Evolutionary conservation across 2,797 vertebrate species (phyloP).

Genomic region (Chelonia mydas): DNA sequence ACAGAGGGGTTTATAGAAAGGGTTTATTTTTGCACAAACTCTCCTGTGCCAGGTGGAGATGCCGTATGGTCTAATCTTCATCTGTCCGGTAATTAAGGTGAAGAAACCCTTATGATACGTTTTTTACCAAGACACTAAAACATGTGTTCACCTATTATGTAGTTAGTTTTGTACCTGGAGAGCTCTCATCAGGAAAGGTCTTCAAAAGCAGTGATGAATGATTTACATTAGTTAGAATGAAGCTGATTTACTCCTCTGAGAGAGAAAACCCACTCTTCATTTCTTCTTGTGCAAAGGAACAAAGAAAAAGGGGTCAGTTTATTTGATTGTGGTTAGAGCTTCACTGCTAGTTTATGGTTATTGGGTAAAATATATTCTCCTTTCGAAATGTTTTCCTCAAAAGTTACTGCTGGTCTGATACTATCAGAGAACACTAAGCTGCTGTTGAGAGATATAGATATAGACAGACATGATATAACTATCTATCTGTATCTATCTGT

Average conservation of each 20-base stretch:
- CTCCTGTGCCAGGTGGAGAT: neutral
- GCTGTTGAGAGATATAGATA: conserved; percentile 8
- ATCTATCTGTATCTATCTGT: neutral
- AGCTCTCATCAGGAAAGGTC: conserved; percentile 60
- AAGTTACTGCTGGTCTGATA: neutral
- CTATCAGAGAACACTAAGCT: neutral
- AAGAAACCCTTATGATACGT: neutral
- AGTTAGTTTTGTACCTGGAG: conserved; percentile 66
- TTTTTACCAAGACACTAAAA: conserved; percentile 21
- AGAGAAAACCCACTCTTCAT: conserved; percentile 56
- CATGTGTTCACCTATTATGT: conserved; percentile 28
- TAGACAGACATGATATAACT: neutral
- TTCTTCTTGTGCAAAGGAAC: conserved; percentile 50
- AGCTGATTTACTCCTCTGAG: conserved; percentile 52
- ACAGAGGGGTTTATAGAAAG: neutral
- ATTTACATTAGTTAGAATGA: conserved; percentile 63
- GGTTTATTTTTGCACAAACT: neutral
- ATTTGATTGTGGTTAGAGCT: conserved; percentile 33
- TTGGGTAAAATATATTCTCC: neutral
- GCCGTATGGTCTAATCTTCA: neutral
- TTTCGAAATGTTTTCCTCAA: neutral
- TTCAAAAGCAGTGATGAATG: conserved; percentile 52
- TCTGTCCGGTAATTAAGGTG: neutral
- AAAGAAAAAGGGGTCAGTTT: conserved; percentile 32
- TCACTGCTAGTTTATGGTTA: neutral